Base-by-base conservation (phyloP, 1,140 invertebrate genomes). In the Acromyrmex heyeri region DNA sequence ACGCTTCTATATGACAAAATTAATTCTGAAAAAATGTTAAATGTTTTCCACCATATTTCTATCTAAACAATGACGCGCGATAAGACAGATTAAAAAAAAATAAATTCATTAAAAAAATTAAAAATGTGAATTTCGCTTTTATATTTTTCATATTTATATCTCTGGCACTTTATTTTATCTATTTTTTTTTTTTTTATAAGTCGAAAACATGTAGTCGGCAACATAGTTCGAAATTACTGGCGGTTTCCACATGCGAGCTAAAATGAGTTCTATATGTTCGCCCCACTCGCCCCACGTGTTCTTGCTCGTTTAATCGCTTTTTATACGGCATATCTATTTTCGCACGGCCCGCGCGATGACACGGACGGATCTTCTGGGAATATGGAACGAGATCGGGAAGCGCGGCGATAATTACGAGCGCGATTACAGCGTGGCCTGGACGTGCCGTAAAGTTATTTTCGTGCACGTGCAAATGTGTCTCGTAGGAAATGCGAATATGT, bases 371-470 rank as follows among this genome's bases (percentile, higher is more conserved):
- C 79, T 75, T 61, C 30, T 48, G 79, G 79, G 79, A 83, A 83
- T 75, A 83, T 44, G 44, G 27, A 73, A 61, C 69, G 79, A 48
- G 55, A 83, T 82, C 79, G 79, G 61, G 57, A 75, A 75, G 69
- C 79, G 55, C 55, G 79, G 44, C 27, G 50, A 61, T 81, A 83
- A 83, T 83, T 83, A 83, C 79, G 77, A 50, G 8, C 38, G 55
- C 69, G 79, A 83, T 83, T 83, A 73, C 79, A 83, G 77, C 79
- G 24, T 30, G 12, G 34, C 38, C 18, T 16, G 55, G 79, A 75
- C 57, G 70, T 53, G 67, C 38, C n/a, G 55, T 34, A 83, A 83
- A 83, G 69, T 83, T 83, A 83, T 75, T 83, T 83, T 83, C 24
- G 44, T 24, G 67, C 55, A 7, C 53, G 53, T 30, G 79, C 55